Evolutionary conservation across 2,888 invertebrate species (phyloP), one percentile per base, ranked within the genome.

Genomic region (Philereme transversata): DNA sequence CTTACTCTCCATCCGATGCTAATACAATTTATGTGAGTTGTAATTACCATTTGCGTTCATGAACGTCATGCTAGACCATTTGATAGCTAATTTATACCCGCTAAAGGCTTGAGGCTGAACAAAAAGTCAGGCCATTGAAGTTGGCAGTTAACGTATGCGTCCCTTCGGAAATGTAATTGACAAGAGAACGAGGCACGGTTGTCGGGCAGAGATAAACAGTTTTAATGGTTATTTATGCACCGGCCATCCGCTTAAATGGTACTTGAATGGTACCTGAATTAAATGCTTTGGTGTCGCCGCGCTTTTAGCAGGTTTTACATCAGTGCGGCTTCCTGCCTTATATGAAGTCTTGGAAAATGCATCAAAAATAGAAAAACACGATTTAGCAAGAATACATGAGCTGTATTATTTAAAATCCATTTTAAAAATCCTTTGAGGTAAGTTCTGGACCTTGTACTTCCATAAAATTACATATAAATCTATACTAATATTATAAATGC

Each of bases 221-320:
- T 83, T 86, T 82, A 86, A 85, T 85, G 83, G 84, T 82, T 84
- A 84, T 86, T 86, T 86, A 86, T 85, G 81, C 76, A 75, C 72
- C 69, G 56, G 51, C 56, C 57, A 52, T 51, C 60, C 56, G 57
- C 52, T 49, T 59, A 56, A 55, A 62, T 54, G 51, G 58, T 51
- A 51, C 46, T 51, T 45, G 55, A 44, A 47, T 52, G 43, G 52
- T 51, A 52, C 47, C 45, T 62, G 58, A 58, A 58, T 57, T 57
- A 62, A 62, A 54, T 36, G 57, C 60, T 63, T 56, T 57, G 51
- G 53, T 57, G 57, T 64, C 60, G 44, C 62, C 59, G 63, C 56
- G 41, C 51, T 63, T 63, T 63, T 62, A 59, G 55, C 57, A 45
- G 7, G 41, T n/a, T 40, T 47, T 33, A 48, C 60, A 51, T 60